A percentile compares a stretch with the other conserved stretches of the same genome.
Evolutionary conservation across 23 tunicate genomes (phyloP).

Genomic region (Trididemnum nubilum): DNA sequence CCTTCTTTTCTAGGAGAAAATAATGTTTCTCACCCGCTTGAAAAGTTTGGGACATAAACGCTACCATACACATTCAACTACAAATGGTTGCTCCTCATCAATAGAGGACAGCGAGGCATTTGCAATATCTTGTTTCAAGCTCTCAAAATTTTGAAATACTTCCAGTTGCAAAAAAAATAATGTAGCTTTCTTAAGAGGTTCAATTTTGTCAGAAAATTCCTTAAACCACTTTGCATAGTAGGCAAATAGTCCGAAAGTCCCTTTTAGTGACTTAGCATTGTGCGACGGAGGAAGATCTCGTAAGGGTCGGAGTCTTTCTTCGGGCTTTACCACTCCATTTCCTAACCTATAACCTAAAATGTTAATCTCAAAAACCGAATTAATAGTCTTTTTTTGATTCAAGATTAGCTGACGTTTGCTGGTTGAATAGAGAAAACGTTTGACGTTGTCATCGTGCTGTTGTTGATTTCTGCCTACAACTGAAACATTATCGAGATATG

Average conservation of each 20-base stretch:
- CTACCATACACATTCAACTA: neutral
- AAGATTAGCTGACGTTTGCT: neutral
- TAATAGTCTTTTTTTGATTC: neutral
- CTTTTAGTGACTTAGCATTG: neutral
- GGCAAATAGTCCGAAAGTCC: neutral
- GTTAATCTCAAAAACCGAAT: neutral
- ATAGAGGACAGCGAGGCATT: neutral
- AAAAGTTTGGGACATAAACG: neutral
- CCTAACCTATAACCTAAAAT: slow-evolving; percentile 6
- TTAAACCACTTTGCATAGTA: neutral
- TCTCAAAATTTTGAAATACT: neutral
- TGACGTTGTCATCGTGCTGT: slow-evolving; percentile 34
- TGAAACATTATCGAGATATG: slow-evolving; percentile 35
- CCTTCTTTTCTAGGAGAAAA: slow-evolving; percentile 21
- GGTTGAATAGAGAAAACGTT: slow-evolving; percentile 1
- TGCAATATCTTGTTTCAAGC: neutral
- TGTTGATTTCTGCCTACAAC: slow-evolving; percentile 4
- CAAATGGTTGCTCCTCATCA: neutral
- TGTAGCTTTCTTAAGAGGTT: neutral
- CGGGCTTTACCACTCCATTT: neutral
- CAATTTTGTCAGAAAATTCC: slow-evolving; percentile 17
- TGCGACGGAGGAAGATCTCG: neutral
- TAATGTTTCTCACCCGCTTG: neutral
- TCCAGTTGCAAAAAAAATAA: neutral
- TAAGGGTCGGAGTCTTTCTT: neutral